These are phyloP conservation scores for Drosophila borealis DNA, from an alignment of 2,888 invertebrate genomes.

Conservation along the genomic window DNA sequence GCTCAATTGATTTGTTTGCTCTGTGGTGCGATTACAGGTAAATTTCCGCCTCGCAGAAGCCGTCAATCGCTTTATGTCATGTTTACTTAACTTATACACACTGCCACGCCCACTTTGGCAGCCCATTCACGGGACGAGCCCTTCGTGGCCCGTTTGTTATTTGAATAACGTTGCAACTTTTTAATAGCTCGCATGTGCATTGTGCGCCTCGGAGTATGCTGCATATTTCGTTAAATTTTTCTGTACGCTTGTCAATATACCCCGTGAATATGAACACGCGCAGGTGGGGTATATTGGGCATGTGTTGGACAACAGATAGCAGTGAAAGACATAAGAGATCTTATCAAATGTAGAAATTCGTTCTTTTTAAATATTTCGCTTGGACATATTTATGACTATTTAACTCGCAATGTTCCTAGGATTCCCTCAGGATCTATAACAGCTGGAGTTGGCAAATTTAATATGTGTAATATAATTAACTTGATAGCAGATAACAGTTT, in stretches of 20 bases:
- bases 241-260: slow-evolving; percentile 12
- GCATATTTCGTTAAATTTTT: slow-evolving; percentile 10
- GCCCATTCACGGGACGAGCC: too few species aligned
- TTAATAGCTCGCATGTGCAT: slow-evolving; percentile 67
- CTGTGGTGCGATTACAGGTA: slow-evolving; percentile 60
- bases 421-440: too few species aligned
- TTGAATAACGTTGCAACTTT: slow-evolving; percentile 50
- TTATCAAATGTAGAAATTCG: too few species aligned
- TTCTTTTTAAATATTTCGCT: too few species aligned
- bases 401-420: too few species aligned
- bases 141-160: slow-evolving; percentile 5
- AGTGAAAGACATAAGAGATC: too few species aligned
- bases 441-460: too few species aligned
- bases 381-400: too few species aligned
- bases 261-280: neutral
- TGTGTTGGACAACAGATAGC: neutral
- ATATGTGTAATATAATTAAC: neutral
- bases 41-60: slow-evolving; percentile 22
- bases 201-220: slow-evolving; percentile 24
- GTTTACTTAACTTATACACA: slow-evolving; percentile 44
- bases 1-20: slow-evolving; percentile 73
- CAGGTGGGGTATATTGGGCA: neutral
- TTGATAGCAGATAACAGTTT: neutral
- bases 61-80: slow-evolving; percentile 45
- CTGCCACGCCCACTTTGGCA: neutral